Evolutionary conservation across 2,888 invertebrate genomes (phyloP).

Genomic region (Sphaerophoria taeniata): DNA sequence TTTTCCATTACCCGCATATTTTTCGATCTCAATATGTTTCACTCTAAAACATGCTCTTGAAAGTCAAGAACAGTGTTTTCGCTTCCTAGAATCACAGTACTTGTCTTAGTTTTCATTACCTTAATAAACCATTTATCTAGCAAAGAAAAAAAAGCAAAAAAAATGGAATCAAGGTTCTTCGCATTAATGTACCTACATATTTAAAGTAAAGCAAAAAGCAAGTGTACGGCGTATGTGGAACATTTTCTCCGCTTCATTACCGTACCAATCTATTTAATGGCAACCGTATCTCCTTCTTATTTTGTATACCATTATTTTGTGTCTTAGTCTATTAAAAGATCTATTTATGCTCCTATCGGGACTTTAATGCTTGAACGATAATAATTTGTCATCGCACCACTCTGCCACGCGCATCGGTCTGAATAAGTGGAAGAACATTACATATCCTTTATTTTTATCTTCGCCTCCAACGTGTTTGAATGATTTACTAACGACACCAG

Average conservation of each 20-base stretch:
- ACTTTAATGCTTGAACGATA: neutral
- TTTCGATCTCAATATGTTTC: too few relatives aligned
- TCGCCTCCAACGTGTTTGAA: neutral
- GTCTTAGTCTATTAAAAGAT: slow-evolving; percentile 37
- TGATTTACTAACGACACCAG: slow-evolving; percentile 46
- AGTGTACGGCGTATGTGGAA: slow-evolving; percentile 52
- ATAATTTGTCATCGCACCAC: slow-evolving; percentile 12
- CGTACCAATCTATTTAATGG: slow-evolving; percentile 42
- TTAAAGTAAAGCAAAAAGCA: neutral
- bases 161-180: slow-evolving; percentile 7
- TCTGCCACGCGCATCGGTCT: neutral
- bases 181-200: neutral
- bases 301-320: slow-evolving; percentile 25
- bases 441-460: slow-evolving; percentile 1
- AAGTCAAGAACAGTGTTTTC: too few relatives aligned
- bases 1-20: too few relatives aligned
- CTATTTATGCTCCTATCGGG: slow-evolving; percentile 32
- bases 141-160: neutral
- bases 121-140: slow-evolving; percentile 14
- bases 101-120: slow-evolving; percentile 7
- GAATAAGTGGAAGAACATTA: neutral
- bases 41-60: too few relatives aligned
- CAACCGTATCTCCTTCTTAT: neutral
- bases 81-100: slow-evolving; percentile 2
- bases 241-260: slow-evolving; percentile 27